Evolutionary conservation across 2,888 invertebrate species (phyloP), one percentile per base, ranked within the genome.

Genomic region (Agriopis marginaria): DNA sequence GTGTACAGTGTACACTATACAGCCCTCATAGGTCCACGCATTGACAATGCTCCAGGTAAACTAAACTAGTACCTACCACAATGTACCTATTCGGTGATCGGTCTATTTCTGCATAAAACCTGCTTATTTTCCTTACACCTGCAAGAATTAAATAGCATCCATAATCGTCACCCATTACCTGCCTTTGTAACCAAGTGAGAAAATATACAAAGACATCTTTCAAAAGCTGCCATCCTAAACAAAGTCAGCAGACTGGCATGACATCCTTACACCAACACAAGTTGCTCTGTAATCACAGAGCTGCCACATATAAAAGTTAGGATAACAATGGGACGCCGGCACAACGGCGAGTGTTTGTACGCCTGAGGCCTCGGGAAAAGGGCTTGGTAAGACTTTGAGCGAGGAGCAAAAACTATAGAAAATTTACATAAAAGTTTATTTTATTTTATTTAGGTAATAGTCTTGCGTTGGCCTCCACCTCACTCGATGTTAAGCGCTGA

Each of bases 241-340:
- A 61, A 51, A 61, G 55, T 56, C 56, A 17, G 40, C 42, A 50
- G 55, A 51, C 49, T 54, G 53, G 14, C 59, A 65, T 54, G 60
- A 65, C 78, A 78, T 77, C 68, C 76, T 75, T 70, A 76, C 66
- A 79, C 79, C 81, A 83, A 81, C 63, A 64, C 79, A 79, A 77
- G 74, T 78, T 62, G 66, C 75, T 75, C 72, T 79, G 78, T 79
- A 78, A 80, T 80, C 83, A 80, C 79, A 80, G 74, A 73, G 65
- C 59, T 75, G 75, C 71, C 75, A 79, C 77, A 80, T 77, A 82
- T 75, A 81, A 81, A 81, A 83, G 81, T 82, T 79, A 75, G 73
- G 77, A 83, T 79, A 82, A 84, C 83, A 86, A 82, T 77, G 75
- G 81, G 72, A 77, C 66, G 79, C 79, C 75, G 72, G 75, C 78